phyloP scores from a whole-genome alignment of 2,797 vertebrate species.

The Cirrhinus mrigala region DNA sequence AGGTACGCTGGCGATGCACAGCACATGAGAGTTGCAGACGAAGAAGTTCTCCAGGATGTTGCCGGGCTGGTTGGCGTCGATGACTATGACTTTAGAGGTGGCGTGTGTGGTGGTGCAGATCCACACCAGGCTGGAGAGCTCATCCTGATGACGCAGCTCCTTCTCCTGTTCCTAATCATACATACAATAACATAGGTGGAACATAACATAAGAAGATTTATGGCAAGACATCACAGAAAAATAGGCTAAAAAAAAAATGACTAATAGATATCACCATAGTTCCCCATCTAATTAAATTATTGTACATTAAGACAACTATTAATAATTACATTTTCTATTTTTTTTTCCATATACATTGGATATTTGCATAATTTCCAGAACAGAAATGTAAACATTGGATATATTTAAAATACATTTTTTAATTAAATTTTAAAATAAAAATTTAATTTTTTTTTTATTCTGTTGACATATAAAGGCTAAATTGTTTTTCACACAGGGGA shows the following conservation, averaged over 20 bases:
- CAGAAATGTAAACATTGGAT: too few relatives aligned
- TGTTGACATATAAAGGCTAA: accelerated
- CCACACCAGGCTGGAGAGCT: constrained; percentile 95
- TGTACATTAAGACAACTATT: neutral
- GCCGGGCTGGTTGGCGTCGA: constrained; percentile 94
- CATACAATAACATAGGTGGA: neutral
- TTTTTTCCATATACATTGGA: too few relatives aligned
- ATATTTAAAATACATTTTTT: too few relatives aligned
- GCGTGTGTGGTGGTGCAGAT: constrained; percentile 96
- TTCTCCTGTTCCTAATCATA: constrained; percentile 91
- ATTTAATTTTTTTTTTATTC: too few relatives aligned
- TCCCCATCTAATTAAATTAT: neutral
- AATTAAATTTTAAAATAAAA: too few relatives aligned
- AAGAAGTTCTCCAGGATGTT: constrained; percentile 94
- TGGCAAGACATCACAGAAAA: neutral
- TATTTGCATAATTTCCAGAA: neutral
- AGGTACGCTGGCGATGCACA: constrained; percentile 95
- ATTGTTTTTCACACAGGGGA: too few relatives aligned
- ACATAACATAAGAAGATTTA: neutral
- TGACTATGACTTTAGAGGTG: constrained; percentile 91
- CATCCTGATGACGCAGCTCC: constrained; percentile 89
- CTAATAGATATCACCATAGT: neutral
- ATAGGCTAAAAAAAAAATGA: too few relatives aligned
- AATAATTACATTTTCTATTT: too few relatives aligned
- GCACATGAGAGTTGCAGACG: constrained; percentile 92